Percentiles rank a stretch among this genome's conserved stretches.
Conservation (phyloP, 2,888 invertebrate genomes). For the Leptinotarsa tumamoca region DNA sequence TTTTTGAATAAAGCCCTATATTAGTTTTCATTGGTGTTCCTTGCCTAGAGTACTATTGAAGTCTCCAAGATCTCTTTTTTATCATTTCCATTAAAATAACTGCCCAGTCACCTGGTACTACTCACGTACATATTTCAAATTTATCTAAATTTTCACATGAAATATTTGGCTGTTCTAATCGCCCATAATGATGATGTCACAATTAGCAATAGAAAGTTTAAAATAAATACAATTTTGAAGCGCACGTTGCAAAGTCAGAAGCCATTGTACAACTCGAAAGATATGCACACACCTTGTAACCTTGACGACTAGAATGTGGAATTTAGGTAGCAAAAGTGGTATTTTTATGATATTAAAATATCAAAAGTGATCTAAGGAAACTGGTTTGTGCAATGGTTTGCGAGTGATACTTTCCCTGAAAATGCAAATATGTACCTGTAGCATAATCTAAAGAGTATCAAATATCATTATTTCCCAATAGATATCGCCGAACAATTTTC, state of each 20-base stretch:
- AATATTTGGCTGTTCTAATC: neutral
- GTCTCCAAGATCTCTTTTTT: neutral
- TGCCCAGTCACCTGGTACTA: neutral
- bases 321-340: neutral
- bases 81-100: neutral
- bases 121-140: neutral
- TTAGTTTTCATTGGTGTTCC: neutral
- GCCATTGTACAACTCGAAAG: neutral
- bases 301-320: neutral
- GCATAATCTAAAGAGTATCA: no score
- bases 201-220: neutral
- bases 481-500: no score
- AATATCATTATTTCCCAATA: no score
- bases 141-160: neutral
- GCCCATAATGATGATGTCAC: neutral
- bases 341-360: neutral
- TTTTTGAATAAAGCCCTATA: no score
- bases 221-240: constrained; percentile 1
- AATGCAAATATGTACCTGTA: no score
- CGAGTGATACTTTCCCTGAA: neutral
- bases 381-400: neutral
- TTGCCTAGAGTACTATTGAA: neutral
- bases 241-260: neutral
- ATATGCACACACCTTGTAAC: constrained; percentile 6
- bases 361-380: neutral